Base-by-base conservation (phyloP, 2,888 invertebrate genomes). In the Andrena bucephala region DNA sequence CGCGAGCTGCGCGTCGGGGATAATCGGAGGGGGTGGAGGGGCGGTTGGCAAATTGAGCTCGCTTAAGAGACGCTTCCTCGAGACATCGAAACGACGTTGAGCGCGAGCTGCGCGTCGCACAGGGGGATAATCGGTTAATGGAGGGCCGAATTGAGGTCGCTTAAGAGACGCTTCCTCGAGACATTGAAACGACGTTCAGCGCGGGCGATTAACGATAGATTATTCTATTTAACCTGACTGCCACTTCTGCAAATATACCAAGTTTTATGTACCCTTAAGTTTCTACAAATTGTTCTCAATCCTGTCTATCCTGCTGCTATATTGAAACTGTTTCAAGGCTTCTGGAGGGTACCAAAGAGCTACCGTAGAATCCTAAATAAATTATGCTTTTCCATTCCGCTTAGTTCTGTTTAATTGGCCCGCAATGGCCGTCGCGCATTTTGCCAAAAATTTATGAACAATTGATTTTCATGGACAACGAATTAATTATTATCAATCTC, bases 81-180 rank as follows among this genome's bases (percentile, higher is more conserved):
- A 42, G 42, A 48, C 59, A 63, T 63, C 33, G 57, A 54, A 57
- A 36, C 42, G 33, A n/a, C 54, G 66, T 54, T 24, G 60, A 57
- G 52, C 71, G 54, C 24, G 31, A 24, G 7, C 10, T 24, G 52
- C 52, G 52, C 33, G 60, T 60, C 59, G 33, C 7, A 6, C 13
- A 42, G 65, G 65, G 54, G 57, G 52, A 77, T 74, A 83, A 87
- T 87, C 86, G 87, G 79, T 67, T 69, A 85, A 87, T 87, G 77
- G 48, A 84, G 71, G 6, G 62, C 42, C 67, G 73, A 76, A 88
- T 88, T 85, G 78, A 87, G 85, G 87, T 50, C 83, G 77, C 24
- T 67, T 57, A 71, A 33, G 54, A n/a, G 29, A 65, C 50, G 60
- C 54, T 62, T 60, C 62, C 66, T 67, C 68, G 65, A 42, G 42